Base-by-base conservation (phyloP, 2,797 vertebrate species). In the Sebastes dallii region DNA sequence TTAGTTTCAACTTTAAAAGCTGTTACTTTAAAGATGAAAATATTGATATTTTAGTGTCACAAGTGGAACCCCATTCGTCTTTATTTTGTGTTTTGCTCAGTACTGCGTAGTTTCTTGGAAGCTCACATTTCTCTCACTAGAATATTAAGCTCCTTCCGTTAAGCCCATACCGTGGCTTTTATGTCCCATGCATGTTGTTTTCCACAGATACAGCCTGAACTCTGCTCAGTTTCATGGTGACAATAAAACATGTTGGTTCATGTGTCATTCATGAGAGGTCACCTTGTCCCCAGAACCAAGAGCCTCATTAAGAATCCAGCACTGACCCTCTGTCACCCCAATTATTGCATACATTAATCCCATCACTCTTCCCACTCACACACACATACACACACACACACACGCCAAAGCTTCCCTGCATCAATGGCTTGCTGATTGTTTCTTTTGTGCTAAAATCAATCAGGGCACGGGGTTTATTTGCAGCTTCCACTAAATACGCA, bases 261-360 rank as follows among this genome's bases (percentile, higher is more conserved):
- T 69, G 85, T 86, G 83, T 75, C 79, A 75, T 83, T 88, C 71
- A 77, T 29, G 46, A 85, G 46, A 85, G 83, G 81, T 36, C 83
- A 89, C 87, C 77, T 86, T 87, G 78, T 80, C 61, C 64, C 30
- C 54, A 60, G 54, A 81, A 86, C 85, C 16, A 14, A 68, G 54
- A 75, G 34, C 74, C 77, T 87, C 77, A 86, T 91, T 92, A 90
- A 81, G 60, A 80, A 25, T 74, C 71, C 72, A 67, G n/a, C 25
- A 14, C 6, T 86, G 82, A 89, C 86, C 91, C 69, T 20, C 27
- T 18, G 50, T 86, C 78, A 86, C 86, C 89, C 75, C 88, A 91
- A 87, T 92, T 90, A 92, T 77, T 82, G 50, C 75, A 71, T 72
- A 80, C 74, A 88, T 88, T 86, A 85, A 85, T 84, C 69, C 65